Evolutionary conservation across 2,113 vertebrate genomes (phyloP).

Genomic region (Phylloscopus trochiloides): DNA sequence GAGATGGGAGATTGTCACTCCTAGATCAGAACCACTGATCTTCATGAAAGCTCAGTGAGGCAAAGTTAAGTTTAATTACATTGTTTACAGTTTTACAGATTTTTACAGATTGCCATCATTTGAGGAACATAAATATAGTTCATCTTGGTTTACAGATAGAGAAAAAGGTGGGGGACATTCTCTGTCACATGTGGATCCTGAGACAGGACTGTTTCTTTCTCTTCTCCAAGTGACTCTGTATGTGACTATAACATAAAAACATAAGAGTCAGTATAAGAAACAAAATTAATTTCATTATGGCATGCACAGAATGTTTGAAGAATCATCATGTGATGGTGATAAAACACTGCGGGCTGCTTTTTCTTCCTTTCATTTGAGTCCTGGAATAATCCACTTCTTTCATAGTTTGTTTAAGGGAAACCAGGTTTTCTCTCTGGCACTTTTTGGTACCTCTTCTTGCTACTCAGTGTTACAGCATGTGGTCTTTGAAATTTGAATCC

Average conservation of each 20-base stretch:
- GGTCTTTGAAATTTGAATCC: slow-evolving; percentile 55
- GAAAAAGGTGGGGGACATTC: not conserved
- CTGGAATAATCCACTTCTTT: not conserved
- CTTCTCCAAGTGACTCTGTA: not conserved
- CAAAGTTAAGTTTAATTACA: not conserved
- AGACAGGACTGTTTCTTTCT: not conserved
- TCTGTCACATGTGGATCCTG: not conserved
- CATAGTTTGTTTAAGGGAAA: not conserved
- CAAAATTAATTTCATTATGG: not conserved
- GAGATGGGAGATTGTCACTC: not conserved
- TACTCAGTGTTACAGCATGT: slow-evolving; percentile 22
- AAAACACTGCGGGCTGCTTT: not conserved
- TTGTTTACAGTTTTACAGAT: not conserved
- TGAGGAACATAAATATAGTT: not conserved
- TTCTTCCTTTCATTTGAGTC: not conserved
- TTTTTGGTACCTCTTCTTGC: not conserved
- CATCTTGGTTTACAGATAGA: not conserved
- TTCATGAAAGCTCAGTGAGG: not conserved
- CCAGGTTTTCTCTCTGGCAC: not conserved
- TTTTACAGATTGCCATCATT: not conserved
- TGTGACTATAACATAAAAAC: not conserved
- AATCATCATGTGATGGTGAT: not conserved
- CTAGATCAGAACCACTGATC: not conserved
- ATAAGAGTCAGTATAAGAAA: not conserved
- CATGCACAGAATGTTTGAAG: not conserved